A percentile compares a stretch with the other conserved stretches of the same genome.
These are phyloP conservation scores for Apoderus coryli DNA, from an alignment of 2,888 invertebrate species.

Conservation along the genomic window DNA sequence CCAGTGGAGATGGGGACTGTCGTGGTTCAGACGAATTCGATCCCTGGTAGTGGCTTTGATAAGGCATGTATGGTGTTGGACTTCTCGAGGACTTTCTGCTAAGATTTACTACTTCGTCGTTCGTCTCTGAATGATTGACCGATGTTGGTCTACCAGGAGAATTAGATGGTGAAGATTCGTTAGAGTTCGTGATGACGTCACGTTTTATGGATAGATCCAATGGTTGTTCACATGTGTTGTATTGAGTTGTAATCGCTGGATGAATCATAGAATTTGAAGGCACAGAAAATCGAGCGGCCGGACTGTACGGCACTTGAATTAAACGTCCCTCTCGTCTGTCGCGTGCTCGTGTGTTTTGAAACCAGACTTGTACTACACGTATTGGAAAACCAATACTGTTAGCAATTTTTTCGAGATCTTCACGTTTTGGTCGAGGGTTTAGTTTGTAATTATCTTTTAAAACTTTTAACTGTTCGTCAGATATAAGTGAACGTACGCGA, in stretches of 20 bases:
- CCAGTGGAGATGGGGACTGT: conserved; percentile 31
- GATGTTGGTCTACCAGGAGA: conserved; percentile 50
- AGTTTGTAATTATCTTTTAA: conserved; percentile 78
- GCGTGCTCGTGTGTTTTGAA: conserved; percentile 86
- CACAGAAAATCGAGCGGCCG: conserved; percentile 21
- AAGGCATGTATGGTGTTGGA: conserved; percentile 33
- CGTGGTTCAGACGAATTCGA: conserved; percentile 40
- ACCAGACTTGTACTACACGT: conserved; percentile 87
- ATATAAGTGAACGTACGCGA: conserved; percentile 84
- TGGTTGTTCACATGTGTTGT: conserved; percentile 57
- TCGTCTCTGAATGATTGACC: conserved; percentile 46
- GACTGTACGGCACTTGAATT: conserved; percentile 34
- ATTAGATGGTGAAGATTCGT: conserved; percentile 43
- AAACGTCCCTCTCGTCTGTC: conserved; percentile 57
- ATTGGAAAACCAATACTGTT: conserved; percentile 59
- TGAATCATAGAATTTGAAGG: conserved; percentile 13
- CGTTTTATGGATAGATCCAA: conserved; percentile 82
- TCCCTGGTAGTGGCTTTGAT: conserved; percentile 36
- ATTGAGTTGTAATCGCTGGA: conserved; percentile 7
- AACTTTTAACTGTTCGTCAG: conserved; percentile 82
- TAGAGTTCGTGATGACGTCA: conserved; percentile 35
- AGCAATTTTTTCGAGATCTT: conserved; percentile 84
- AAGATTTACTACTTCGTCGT: conserved; percentile 61
- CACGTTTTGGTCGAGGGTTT: conserved; percentile 88
- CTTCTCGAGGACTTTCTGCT: conserved; percentile 55